Evolutionary conservation across 2,888 invertebrate species (phyloP), one percentile per base, ranked within the genome.

Genomic region (Idaea biselata): DNA sequence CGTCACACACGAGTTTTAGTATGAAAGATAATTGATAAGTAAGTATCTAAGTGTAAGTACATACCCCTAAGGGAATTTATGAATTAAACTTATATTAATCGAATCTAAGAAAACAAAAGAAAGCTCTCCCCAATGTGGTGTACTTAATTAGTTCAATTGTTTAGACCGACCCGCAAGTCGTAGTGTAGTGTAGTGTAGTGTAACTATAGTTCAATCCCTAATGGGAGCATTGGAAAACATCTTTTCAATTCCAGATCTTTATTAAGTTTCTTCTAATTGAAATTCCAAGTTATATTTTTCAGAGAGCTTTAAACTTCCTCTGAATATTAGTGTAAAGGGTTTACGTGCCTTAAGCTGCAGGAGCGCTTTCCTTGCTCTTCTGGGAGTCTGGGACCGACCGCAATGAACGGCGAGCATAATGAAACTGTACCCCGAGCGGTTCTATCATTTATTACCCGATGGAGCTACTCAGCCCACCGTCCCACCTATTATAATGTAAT

Each of bases 331-430:
- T 44, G 44, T 44, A 83, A 86, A 83, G 77, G 69, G 83, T 80
- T 81, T 82, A 61, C 67, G 64, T 79, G 75, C 73, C 73, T 74
- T 77, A 77, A 74, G 73, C 76, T 73, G 73, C 70, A 75, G 75
- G 77, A 78, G 75, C 79, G 76, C 76, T 80, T 76, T 77, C 73
- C 75, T 69, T 72, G 73, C 80, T 80, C 83, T 79, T 79, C 65
- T 63, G 86, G 82, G 85, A 80, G 79, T 79, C 65, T 63, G 86
- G 82, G 85, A 80, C 68, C 67, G 72, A 71, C 72, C 75, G 81
- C 82, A 84, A 81, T 84, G 82, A 82, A 74, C 74, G 78, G 11
- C 44, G 75, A 74, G 74, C 78, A 80, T 83, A 84, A 84, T 84
- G 84, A 84, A 86, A 82, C 77, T 79, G 79, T 75, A 75, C 81